phyloP scores from a whole-genome alignment of 2,113 vertebrate species.

The Carassius auratus region DNA sequence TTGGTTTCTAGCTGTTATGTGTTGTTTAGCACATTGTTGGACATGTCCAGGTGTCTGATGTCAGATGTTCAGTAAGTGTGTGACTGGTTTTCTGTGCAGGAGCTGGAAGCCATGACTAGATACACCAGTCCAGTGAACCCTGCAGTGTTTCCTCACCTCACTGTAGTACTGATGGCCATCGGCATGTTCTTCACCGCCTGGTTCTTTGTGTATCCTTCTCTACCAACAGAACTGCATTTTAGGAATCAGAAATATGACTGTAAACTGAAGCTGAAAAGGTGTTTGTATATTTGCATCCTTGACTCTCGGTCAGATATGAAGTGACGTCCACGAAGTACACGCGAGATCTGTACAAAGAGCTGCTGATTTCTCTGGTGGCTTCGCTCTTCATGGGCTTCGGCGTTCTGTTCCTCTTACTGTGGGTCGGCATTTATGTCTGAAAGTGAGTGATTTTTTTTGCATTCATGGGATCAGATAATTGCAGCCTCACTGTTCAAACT shows the following conservation, averaged over 20 bases:
- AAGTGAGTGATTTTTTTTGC: slow-evolving; percentile 45
- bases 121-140: slow-evolving; percentile 99
- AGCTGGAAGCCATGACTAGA: slow-evolving; percentile 97
- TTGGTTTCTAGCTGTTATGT: background rate
- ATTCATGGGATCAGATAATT: too few relatives aligned
- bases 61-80: background rate
- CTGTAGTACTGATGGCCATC: slow-evolving; percentile 93
- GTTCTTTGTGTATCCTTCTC: slow-evolving; percentile 98
- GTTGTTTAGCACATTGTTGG: background rate
- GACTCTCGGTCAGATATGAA: slow-evolving; percentile 85
- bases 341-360: slow-evolving; percentile 95
- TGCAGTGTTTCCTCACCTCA: slow-evolving; percentile 96
- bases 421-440: slow-evolving; percentile 98
- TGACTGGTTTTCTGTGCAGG: slow-evolving; percentile 72
- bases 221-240: too few relatives aligned
- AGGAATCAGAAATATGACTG: background rate
- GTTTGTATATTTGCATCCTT: slow-evolving; percentile 65
- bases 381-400: slow-evolving; percentile 99
- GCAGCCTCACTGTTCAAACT: too few relatives aligned
- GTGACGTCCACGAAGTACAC: slow-evolving; percentile 99
- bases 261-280: too few relatives aligned
- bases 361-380: slow-evolving; percentile 95
- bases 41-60: background rate
- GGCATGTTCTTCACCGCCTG: slow-evolving; percentile 99
- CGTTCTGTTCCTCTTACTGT: slow-evolving; percentile 93